phyloP scores from a whole-genome alignment of 2,888 invertebrate genomes.

The Ophioninae sp. region DNA sequence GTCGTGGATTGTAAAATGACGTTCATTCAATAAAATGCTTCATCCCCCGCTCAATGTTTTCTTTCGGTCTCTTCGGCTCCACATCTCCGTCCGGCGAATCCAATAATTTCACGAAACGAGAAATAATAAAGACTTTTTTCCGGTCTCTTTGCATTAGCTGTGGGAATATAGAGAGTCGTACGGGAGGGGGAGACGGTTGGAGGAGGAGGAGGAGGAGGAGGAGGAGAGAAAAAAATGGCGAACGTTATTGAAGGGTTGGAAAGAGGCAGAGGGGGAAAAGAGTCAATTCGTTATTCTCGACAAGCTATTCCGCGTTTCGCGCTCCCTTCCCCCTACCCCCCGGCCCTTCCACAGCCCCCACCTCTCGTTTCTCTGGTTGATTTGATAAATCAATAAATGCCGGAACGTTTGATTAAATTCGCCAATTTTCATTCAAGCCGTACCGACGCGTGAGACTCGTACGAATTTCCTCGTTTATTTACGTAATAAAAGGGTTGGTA shows the following conservation, averaged over 20 bases:
- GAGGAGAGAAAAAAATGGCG: constrained; percentile 39
- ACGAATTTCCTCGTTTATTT: constrained; percentile 21
- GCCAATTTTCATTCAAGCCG: constrained; percentile 54
- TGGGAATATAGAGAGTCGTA: constrained; percentile 20
- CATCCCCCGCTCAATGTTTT: neutral
- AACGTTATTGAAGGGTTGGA: constrained; percentile 33
- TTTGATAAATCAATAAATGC: constrained; percentile 63
- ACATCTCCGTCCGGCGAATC: constrained; percentile 23
- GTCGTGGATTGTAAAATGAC: constrained; percentile 21
- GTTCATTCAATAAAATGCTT: constrained; percentile 32
- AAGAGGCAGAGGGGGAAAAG: constrained; percentile 28
- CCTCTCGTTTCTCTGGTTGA: constrained; percentile 9
- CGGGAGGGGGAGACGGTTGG: too few species aligned
- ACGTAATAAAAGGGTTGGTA: too few species aligned
- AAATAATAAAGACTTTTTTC: constrained; percentile 50
- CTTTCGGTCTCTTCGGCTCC: neutral
- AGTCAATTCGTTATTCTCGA: constrained; percentile 62
- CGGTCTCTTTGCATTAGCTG: constrained; percentile 27
- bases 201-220: too few species aligned
- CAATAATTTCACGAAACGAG: constrained; percentile 48
- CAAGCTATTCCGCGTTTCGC: constrained; percentile 39
- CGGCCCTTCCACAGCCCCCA: too few species aligned
- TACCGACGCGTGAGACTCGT: constrained; percentile 12
- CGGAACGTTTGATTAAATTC: constrained; percentile 62
- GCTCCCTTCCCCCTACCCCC: constrained; percentile 1